These are phyloP conservation scores for Platyrinchus mystaceus DNA, from an alignment of 2,797 vertebrate species.

Conservation along the genomic window DNA sequence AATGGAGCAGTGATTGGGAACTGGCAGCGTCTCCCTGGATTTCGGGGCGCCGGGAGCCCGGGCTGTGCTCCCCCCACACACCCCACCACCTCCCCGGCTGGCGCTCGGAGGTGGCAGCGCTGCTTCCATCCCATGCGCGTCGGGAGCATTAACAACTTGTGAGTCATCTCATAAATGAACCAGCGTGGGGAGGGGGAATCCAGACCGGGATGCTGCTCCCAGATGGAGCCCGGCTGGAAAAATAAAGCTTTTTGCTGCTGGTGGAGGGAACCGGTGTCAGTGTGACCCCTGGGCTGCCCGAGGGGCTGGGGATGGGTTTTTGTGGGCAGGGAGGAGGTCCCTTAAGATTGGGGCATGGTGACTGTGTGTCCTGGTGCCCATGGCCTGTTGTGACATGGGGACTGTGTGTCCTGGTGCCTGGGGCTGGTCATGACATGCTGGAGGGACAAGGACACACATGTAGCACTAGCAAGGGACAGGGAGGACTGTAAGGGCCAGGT, in stretches of 20 bases:
- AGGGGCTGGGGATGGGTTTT: neutral
- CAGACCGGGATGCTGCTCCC: neutral
- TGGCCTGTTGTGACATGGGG: no score
- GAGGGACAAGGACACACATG: neutral
- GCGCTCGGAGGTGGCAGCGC: neutral
- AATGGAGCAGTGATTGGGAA: neutral
- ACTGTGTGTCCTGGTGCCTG: neutral
- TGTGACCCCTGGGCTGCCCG: neutral
- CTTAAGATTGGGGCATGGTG: neutral
- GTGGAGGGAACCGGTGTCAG: neutral
- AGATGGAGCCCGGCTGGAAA: neutral
- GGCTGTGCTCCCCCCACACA: neutral
- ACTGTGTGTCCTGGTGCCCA: neutral
- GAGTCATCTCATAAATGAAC: slow-evolving; percentile 35
- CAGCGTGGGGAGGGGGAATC: neutral
- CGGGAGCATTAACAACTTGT: neutral
- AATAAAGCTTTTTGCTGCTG: neutral
- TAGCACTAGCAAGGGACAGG: neutral
- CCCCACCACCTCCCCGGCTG: neutral
- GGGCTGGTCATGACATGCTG: rapidly evolving
- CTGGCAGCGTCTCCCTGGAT: neutral
- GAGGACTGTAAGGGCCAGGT: neutral
- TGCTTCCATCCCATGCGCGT: neutral
- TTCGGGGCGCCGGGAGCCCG: neutral
- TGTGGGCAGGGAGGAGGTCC: neutral